Evolutionary conservation across 2,113 vertebrate species (phyloP), one percentile per base, ranked within the genome.

Genomic region (Suncus etruscus): DNA sequence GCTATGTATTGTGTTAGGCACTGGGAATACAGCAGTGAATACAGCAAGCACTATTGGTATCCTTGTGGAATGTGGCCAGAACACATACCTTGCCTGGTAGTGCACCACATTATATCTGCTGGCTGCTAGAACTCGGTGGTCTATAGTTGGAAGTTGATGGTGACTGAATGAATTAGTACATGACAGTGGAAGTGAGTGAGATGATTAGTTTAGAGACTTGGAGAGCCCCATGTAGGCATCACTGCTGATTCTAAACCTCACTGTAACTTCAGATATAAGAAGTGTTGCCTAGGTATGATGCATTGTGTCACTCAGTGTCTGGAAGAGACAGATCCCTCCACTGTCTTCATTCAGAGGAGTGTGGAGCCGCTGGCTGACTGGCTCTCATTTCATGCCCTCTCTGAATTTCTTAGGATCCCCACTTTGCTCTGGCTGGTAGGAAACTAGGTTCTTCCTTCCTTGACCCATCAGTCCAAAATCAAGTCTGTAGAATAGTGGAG

Each of bases 401-500:
- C 27, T 2, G 54, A 47, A 73, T 3, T 14, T 76, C 24, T 70
- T 11, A 85, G 45, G 12, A 83, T 18, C 12, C 15, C n/a, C 20
- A 82, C 25, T 86, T 89, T 51, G 3, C 69, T 89, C 61, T 92
- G 79, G 10, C 20, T 29, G 2, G 47, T 78, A 83, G 66, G 29
- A 90, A 89, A 66, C 8, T 69, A 4, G 70, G 10, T 7, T 3
- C 18, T 16, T 27, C 9, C 20, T 87, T 51, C 51, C 11, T 70
- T 45, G 72, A 83, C 22, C 15, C 47, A 5, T 18, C 8, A 76
- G 45, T 11, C 73, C 78, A 39, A 78, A 45, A 31, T 32, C 68
- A 1, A 7, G 32, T 31, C 24, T 39, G 39, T 39, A 39, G 39
- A 39, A 39, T 39, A 39, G 5, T 39, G 39, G 39, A 39, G 39